Evolutionary conservation across 64 coral and sea anemone genomes (phyloP).

Genomic region (Cladopsammia gracilis): DNA sequence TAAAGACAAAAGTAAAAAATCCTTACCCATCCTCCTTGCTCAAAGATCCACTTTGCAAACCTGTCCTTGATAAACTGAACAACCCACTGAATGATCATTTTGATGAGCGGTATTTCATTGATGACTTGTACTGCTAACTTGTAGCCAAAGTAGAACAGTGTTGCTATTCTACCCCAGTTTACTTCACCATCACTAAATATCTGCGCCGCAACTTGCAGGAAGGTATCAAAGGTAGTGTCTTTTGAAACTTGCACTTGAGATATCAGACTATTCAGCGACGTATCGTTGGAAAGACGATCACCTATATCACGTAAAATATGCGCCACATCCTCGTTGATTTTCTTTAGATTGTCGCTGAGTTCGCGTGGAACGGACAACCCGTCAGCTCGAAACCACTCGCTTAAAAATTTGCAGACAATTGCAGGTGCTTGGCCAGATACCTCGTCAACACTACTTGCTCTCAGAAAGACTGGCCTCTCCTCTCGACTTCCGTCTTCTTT

Average conservation of each 20-base stretch:
- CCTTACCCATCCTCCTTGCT: constrained; percentile 98
- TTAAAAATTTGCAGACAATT: constrained; percentile 78
- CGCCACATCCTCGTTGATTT: constrained; percentile 86
- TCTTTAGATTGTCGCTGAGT: constrained; percentile 70
- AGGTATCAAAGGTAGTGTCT: constrained; percentile 96
- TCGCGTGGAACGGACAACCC: constrained; percentile 74
- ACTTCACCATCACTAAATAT: constrained; percentile 91
- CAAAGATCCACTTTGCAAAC: constrained; percentile 93
- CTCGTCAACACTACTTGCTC: constrained; percentile 82
- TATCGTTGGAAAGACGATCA: constrained; percentile 81
- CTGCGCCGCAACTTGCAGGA: constrained; percentile 81
- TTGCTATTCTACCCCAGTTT: constrained; percentile 97
- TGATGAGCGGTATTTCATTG: constrained; percentile 84
- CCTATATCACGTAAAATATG: constrained; percentile 91
- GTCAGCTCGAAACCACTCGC: constrained; percentile 82
- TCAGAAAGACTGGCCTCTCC: constrained; percentile 53
- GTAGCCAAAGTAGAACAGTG: constrained; percentile 98
- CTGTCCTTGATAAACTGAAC: constrained; percentile 91
- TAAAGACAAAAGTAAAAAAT: not conserved
- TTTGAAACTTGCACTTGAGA: constrained; percentile 79
- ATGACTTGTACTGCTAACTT: constrained; percentile 90
- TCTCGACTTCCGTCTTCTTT: constrained; percentile 40
- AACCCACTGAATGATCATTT: constrained; percentile 94
- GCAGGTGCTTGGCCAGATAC: constrained; percentile 88
- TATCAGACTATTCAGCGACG: constrained; percentile 74